These are phyloP conservation scores for Hydropsyche betteni DNA, from an alignment of 2,888 invertebrate genomes.

Conservation along the genomic window DNA sequence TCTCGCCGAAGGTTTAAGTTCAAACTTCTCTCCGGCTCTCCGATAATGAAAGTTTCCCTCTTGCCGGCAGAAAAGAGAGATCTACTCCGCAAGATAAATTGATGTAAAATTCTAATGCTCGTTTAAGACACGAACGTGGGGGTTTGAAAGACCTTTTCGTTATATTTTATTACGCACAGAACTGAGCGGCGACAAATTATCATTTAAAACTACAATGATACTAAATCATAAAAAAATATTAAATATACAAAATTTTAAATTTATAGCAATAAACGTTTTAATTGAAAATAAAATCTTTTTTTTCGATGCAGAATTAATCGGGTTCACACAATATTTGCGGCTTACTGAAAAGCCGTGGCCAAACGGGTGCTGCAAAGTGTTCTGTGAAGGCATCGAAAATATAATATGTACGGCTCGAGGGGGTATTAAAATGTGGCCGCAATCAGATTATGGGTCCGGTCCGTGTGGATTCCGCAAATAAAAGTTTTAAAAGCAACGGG, in stretches of 20 bases:
- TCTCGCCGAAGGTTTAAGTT: constrained; percentile 30
- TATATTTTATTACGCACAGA: constrained; percentile 23
- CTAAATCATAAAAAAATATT: too few species aligned
- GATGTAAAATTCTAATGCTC: constrained; percentile 29
- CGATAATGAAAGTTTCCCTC: constrained; percentile 36
- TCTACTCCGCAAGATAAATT: constrained; percentile 13
- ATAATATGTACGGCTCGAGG: too few species aligned
- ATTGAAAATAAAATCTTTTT: too few species aligned
- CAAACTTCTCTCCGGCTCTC: constrained; percentile 22
- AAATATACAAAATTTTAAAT: too few species aligned
- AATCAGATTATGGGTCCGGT: background rate
- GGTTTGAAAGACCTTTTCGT: background rate
- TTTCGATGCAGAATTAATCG: too few species aligned
- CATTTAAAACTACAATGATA: too few species aligned
- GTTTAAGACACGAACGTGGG: constrained; percentile 1
- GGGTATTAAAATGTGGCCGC: too few species aligned
- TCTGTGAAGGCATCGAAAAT: too few species aligned
- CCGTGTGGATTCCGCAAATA: constrained; percentile 14
- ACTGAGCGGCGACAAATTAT: constrained; percentile 15
- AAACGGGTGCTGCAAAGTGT: too few species aligned
- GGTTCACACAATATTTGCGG: too few species aligned
- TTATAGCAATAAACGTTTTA: too few species aligned
- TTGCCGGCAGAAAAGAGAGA: constrained; percentile 6
- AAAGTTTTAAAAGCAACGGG: constrained; percentile 14
- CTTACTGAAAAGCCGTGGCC: too few species aligned